These are phyloP conservation scores for Chymomyza costata DNA, from an alignment of 1,140 invertebrate species.

Conservation along the genomic window DNA sequence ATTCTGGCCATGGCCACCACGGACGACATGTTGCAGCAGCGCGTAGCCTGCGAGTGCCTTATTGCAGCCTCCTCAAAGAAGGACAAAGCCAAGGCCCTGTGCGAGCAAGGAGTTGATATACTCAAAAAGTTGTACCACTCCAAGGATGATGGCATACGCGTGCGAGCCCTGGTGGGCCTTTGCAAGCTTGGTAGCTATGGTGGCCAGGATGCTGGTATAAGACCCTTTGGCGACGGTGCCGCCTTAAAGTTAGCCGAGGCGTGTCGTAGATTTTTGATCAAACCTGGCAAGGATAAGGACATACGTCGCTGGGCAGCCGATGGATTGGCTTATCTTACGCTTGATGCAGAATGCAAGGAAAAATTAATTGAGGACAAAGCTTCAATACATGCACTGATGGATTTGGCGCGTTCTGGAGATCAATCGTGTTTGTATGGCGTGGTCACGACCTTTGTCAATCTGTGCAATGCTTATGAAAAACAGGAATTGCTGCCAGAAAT, in stretches of 20 bases:
- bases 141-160: slow-evolving; percentile 91
- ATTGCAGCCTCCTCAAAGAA: slow-evolving; percentile 98
- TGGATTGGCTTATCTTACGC: slow-evolving; percentile 96
- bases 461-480: slow-evolving; percentile 99
- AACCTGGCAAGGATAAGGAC: slow-evolving; percentile 89
- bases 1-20: slow-evolving; percentile 97
- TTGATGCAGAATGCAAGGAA: slow-evolving; percentile 99
- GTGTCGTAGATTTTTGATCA: slow-evolving; percentile 93
- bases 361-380: slow-evolving; percentile 91
- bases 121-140: slow-evolving; percentile 95
- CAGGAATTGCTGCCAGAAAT: slow-evolving; percentile 98
- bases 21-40: slow-evolving; percentile 89
- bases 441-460: slow-evolving; percentile 95
- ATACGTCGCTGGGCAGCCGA: slow-evolving; percentile 97
- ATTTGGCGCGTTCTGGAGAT: slow-evolving; percentile 90
- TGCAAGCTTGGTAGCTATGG: slow-evolving; percentile 98
- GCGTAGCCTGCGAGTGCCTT: slow-evolving; percentile 96
- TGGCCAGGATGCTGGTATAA: slow-evolving; percentile 95
- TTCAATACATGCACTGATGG: slow-evolving; percentile 90
- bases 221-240: slow-evolving; percentile 96
- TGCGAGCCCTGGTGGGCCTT: slow-evolving; percentile 93
- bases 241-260: slow-evolving; percentile 94
- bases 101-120: slow-evolving; percentile 94
- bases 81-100: slow-evolving; percentile 94
- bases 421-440: slow-evolving; percentile 94